Conservation (phyloP, 2,888 invertebrate species). For the Antheraea yamamai region DNA sequence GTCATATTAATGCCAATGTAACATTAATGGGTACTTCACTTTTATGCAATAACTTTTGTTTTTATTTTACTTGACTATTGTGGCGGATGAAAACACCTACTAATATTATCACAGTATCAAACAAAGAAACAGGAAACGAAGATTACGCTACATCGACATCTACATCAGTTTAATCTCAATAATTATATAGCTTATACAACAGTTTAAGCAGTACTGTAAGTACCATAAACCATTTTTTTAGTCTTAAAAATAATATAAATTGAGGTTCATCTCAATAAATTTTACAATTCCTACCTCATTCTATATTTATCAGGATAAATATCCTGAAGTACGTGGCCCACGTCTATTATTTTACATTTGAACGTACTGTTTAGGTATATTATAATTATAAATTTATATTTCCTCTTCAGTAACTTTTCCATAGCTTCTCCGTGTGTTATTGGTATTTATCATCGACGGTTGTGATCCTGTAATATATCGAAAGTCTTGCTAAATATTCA, state of each 20-base stretch:
- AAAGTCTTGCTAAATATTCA: neutral
- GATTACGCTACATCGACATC: neutral
- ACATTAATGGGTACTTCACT: slow-evolving; percentile 16
- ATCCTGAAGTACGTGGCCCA: neutral
- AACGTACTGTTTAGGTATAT: neutral
- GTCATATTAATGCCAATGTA: slow-evolving; percentile 44
- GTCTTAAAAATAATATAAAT: neutral
- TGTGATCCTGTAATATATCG: neutral
- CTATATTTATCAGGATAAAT: neutral
- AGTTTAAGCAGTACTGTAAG: too few species aligned
- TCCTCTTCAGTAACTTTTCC: neutral
- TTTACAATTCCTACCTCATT: neutral
- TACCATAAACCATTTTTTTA: neutral
- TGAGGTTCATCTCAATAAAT: neutral
- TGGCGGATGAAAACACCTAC: neutral
- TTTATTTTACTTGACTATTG: neutral
- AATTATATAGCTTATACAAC: too few species aligned
- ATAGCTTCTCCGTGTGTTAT: neutral
- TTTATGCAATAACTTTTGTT: slow-evolving; percentile 15
- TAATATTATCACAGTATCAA: neutral
- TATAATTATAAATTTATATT: neutral
- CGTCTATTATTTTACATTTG: neutral
- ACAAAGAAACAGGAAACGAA: too few species aligned
- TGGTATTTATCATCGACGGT: neutral
- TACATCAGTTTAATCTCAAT: too few species aligned